Evolutionary conservation across 2,113 vertebrate species (phyloP), one percentile per base, ranked within the genome.

Genomic region (Chaetura pelagica): DNA sequence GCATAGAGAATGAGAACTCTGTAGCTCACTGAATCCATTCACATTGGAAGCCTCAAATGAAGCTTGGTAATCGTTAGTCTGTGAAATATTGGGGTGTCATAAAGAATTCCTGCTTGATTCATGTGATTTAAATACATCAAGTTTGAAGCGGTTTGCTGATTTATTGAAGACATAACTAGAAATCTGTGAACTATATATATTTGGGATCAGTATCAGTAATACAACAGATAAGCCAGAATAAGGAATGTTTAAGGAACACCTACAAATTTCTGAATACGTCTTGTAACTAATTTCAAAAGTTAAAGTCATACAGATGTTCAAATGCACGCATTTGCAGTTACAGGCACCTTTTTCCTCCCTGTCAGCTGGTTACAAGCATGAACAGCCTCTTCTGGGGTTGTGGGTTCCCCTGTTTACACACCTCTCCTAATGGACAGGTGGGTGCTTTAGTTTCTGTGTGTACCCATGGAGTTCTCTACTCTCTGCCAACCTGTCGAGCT

Each of bases 331-430:
- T 40, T 59, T 51, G 19, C 23, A 46, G 27, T 44, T 30, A 12
- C 27, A 8, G 0, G 0, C 35, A 30, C 5, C 6, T 29, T 5
- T 46, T 63, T 71, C 42, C 38, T 29, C n/a, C n/a, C 59, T 67
- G 46, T 23, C 26, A 49, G 59, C 48, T 40, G 30, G 38, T 58
- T 54, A 26, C 57, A 34, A 30, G 35, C 23, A 35, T 2, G 15
- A 44, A 3, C 27, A 58, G 42, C 42, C 19, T 35, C 42, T 76
- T 27, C 16, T 29, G 12, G 57, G 42, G 6, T 17, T 40, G 11
- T 55, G 48, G 40, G n/a, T 49, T 88, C 52, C n/a, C 72, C 72
- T 44, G 1, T 55, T 48, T 27, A 38, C 4, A 42, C 20, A 42
- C n/a, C 55, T 15, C 55, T 46, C 24, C 23, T 49, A 10, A 17